Evolutionary conservation across 2,113 vertebrate species (phyloP).

Genomic region (Phoenicopterus ruber): DNA sequence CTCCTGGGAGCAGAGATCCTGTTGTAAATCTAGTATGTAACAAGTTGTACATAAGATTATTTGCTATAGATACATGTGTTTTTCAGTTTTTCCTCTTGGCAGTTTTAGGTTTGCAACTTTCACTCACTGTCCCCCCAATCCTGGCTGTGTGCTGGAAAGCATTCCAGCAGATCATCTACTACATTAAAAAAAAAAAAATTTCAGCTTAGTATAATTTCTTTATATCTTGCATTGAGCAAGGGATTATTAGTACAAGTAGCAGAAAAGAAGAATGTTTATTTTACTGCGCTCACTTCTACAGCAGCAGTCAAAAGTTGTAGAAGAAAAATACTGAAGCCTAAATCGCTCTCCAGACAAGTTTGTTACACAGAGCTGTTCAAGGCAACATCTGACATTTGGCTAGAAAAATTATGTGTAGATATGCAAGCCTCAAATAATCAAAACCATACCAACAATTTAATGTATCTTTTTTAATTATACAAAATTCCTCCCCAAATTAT

Average conservation of each 20-base stretch:
- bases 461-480: not conserved
- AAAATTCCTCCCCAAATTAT: not conserved
- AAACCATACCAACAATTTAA: constrained; percentile 13
- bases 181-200: not conserved
- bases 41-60: not conserved
- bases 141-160: not conserved
- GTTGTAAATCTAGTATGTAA: not conserved
- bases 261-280: not conserved
- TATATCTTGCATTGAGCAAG: not conserved
- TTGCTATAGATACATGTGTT: not conserved
- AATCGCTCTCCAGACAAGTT: not conserved
- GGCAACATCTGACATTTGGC: not conserved
- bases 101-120: not conserved
- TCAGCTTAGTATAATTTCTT: not conserved
- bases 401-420: not conserved
- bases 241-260: not conserved
- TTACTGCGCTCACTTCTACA: not conserved
- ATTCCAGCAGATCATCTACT: not conserved
- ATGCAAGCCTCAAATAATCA: not conserved
- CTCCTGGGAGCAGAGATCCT: not conserved
- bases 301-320: not conserved
- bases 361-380: not conserved
- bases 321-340: not conserved
- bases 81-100: not conserved
- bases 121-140: not conserved